A percentile compares a stretch with the other conserved stretches of the same genome.
phyloP scores from a whole-genome alignment of 1,140 invertebrate genomes.

The Drosophila subobscura region DNA sequence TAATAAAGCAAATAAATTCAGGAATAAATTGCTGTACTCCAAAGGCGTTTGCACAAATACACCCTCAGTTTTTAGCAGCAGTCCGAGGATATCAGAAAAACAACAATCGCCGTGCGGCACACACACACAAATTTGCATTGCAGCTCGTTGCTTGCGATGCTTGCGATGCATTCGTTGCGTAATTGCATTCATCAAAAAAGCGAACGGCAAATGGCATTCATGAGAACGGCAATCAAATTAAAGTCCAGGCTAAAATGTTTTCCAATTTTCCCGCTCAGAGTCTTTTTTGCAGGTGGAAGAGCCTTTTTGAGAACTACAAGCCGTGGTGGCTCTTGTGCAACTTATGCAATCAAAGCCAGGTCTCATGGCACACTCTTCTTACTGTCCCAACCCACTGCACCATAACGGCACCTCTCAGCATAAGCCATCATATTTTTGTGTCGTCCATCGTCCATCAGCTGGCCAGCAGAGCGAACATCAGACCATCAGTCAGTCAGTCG shows the following conservation, averaged over 20 bases:
- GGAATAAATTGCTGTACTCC: too few species aligned
- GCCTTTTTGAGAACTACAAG: too few species aligned
- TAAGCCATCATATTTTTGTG: conserved; percentile 42
- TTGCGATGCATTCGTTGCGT: conserved; percentile 42
- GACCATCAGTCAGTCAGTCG: conserved; percentile 18
- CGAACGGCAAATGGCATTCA: conserved; percentile 31
- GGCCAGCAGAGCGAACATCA: conserved; percentile 1
- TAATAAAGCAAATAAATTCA: too few species aligned
- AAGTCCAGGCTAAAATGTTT: conserved; percentile 44
- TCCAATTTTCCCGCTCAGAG: background rate
- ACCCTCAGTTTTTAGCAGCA: background rate
- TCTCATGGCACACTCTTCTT: too few species aligned
- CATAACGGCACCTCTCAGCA: conserved; percentile 11
- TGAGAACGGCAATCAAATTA: conserved; percentile 46
- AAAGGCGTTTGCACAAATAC: too few species aligned
- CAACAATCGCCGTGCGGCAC: conserved; percentile 20
- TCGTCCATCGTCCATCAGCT: conserved; percentile 26
- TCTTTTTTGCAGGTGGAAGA: conserved; percentile 11
- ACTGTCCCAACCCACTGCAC: too few species aligned
- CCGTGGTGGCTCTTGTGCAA: background rate
- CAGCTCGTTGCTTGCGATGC: background rate
- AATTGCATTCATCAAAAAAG: conserved; percentile 74
- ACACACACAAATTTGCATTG: conserved; percentile 47
- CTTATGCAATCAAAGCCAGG: conserved; percentile 19
- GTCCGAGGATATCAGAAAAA: conserved; percentile 2